phyloP scores from a whole-genome alignment of 2,113 vertebrate species.

The Apeltes quadracus region DNA sequence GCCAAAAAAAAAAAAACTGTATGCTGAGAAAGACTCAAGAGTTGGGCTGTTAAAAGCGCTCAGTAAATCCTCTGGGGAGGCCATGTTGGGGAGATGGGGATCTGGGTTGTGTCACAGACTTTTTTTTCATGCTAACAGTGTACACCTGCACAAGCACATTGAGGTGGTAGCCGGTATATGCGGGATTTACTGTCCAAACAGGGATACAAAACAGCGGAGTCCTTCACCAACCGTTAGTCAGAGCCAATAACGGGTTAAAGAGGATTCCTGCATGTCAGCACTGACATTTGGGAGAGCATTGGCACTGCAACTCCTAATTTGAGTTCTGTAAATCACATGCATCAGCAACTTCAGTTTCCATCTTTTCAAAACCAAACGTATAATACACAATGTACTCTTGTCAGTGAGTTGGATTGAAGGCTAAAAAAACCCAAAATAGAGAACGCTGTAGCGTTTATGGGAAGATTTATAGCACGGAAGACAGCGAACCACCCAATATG shows the following conservation, averaged over 20 bases:
- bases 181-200: slow-evolving; percentile 14
- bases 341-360: slow-evolving; percentile 29
- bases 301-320: slow-evolving; percentile 18
- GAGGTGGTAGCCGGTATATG: slow-evolving; percentile 23
- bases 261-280: slow-evolving; percentile 20
- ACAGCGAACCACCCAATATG: slow-evolving; percentile 29
- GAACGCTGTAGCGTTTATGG: slow-evolving; percentile 14
- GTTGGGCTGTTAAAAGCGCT: slow-evolving; percentile 52
- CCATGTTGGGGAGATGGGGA: slow-evolving; percentile 47
- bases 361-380: slow-evolving; percentile 29
- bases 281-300: slow-evolving; percentile 14
- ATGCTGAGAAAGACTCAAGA: slow-evolving; percentile 54
- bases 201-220: neutral
- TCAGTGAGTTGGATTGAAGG: slow-evolving; percentile 23
- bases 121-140: slow-evolving; percentile 34
- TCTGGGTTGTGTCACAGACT: slow-evolving; percentile 58
- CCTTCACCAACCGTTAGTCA: slow-evolving; percentile 19
- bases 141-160: slow-evolving; percentile 57
- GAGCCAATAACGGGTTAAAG: slow-evolving; percentile 2
- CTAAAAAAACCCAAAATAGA: slow-evolving; percentile 28
- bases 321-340: slow-evolving; percentile 25
- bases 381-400: slow-evolving; percentile 16
- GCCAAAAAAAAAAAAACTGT: slow-evolving; percentile 29
- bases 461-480: slow-evolving; percentile 31
- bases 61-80: slow-evolving; percentile 52